These are phyloP conservation scores for Stigmatopora nigra DNA, from an alignment of 2,113 vertebrate genomes.

Conservation along the genomic window DNA sequence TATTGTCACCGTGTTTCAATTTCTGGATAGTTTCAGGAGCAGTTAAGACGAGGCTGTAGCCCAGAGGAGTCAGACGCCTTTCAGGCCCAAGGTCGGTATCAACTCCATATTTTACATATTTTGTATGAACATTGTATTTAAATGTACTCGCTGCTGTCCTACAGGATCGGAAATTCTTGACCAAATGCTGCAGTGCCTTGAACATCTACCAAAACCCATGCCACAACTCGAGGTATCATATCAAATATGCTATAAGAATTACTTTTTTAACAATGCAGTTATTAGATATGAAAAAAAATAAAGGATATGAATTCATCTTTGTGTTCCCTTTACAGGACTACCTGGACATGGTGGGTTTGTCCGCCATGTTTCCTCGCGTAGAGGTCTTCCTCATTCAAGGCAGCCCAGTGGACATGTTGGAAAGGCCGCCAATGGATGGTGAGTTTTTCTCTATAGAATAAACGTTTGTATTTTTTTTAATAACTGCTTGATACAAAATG, in stretches of 20 bases:
- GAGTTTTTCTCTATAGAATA: constrained; percentile 9
- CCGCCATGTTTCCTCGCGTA: constrained; percentile 72
- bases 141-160: not conserved
- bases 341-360: constrained; percentile 72
- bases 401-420: constrained; percentile 75
- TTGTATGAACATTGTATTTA: not conserved
- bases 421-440: constrained; percentile 73
- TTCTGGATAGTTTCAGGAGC: constrained; percentile 65
- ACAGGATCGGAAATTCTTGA: constrained; percentile 71
- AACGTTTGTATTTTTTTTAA: too few relatives aligned
- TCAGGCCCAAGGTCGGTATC: constrained; percentile 58
- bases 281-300: not conserved
- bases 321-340: constrained; percentile 62
- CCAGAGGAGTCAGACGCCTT: constrained; percentile 69
- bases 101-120: not conserved
- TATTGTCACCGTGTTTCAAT: not conserved
- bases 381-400: constrained; percentile 78
- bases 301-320: not conserved
- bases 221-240: constrained; percentile 71
- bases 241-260: too few relatives aligned
- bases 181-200: constrained; percentile 75
- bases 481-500: too few relatives aligned
- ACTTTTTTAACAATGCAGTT: too few relatives aligned
- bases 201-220: constrained; percentile 73
- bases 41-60: constrained; percentile 63